phyloP scores from a whole-genome alignment of 2,797 vertebrate species.

The Eulemur coronatus region DNA sequence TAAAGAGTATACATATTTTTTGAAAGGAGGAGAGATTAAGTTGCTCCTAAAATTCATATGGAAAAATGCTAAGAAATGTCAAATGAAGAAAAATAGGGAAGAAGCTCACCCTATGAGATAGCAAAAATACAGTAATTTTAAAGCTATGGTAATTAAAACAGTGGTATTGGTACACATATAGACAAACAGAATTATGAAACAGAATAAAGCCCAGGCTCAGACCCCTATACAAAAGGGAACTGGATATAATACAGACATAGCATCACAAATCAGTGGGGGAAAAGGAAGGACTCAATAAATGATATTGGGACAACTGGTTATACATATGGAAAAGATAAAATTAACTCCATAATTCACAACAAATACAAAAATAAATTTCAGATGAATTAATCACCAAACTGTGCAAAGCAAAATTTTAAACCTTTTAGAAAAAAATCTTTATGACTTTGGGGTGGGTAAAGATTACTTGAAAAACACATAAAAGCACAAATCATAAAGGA shows the following conservation, averaged over 20 bases:
- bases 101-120: background rate
- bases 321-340: conserved; percentile 43
- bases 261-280: background rate
- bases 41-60: conserved; percentile 13
- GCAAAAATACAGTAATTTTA: background rate
- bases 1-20: background rate
- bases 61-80: conserved; percentile 2
- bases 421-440: conserved; percentile 27
- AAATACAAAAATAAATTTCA: conserved; percentile 59
- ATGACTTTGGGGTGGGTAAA: background rate
- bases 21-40: background rate
- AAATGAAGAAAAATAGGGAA: conserved; percentile 1
- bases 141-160: background rate
- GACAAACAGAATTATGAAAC: background rate
- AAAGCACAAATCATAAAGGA: background rate
- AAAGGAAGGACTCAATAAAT: background rate
- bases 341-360: conserved; percentile 49
- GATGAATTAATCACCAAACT: conserved; percentile 45
- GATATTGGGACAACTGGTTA: background rate
- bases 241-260: background rate
- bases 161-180: background rate
- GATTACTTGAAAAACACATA: conserved; percentile 10
- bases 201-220: background rate
- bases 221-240: background rate
- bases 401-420: conserved; percentile 37